A percentile compares a stretch with the other conserved stretches of the same genome.
phyloP scores from a whole-genome alignment of 2,888 invertebrate genomes.

The Liposcelis brunnea region DNA sequence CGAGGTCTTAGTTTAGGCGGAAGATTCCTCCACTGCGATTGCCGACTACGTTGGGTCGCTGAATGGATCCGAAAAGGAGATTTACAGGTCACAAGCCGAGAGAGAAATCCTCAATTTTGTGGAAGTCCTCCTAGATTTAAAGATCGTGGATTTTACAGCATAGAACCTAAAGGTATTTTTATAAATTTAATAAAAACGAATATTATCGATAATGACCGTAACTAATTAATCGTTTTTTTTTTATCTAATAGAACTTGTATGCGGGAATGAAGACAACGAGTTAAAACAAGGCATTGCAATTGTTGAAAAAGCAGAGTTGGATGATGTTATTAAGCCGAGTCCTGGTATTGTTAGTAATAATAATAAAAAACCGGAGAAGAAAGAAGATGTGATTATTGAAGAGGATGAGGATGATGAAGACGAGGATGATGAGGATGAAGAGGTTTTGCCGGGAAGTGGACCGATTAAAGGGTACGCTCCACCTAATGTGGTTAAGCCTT shows the following conservation, averaged over 20 bases:
- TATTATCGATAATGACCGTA: neutral
- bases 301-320: slow-evolving; percentile 22
- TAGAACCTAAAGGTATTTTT: slow-evolving; percentile 49
- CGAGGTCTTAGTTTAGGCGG: slow-evolving; percentile 78
- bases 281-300: slow-evolving; percentile 32
- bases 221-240: too few species aligned
- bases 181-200: neutral
- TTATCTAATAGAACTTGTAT: slow-evolving; percentile 28
- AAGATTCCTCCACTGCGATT: slow-evolving; percentile 74
- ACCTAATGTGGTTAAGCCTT: neutral
- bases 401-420: neutral
- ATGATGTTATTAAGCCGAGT: too few species aligned
- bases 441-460: slow-evolving; percentile 2
- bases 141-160: slow-evolving; percentile 71
- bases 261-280: slow-evolving; percentile 26
- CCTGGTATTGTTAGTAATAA: too few species aligned
- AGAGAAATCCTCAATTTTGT: slow-evolving; percentile 83
- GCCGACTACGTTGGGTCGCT: slow-evolving; percentile 71
- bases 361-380: slow-evolving; percentile 21
- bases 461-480: neutral
- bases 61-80: slow-evolving; percentile 79
- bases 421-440: neutral
- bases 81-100: slow-evolving; percentile 80
- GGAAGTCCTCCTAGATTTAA: slow-evolving; percentile 65
- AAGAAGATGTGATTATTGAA: slow-evolving; percentile 14